A percentile compares a stretch with the other conserved stretches of the same genome.
These are phyloP conservation scores for Mylabris phalerata DNA, from an alignment of 1,140 invertebrate species.

Conservation along the genomic window DNA sequence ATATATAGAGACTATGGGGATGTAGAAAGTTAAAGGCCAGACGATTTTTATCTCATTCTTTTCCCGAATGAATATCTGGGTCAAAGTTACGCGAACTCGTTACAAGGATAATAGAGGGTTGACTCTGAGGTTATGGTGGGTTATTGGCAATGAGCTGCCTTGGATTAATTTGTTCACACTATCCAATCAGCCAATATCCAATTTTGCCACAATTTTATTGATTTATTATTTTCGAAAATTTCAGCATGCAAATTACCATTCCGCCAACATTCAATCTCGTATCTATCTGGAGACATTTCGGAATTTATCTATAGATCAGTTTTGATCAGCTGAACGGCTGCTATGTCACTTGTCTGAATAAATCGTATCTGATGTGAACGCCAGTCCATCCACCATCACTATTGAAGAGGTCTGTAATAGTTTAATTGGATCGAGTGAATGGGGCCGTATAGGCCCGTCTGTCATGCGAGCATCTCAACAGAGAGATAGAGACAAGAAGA, in stretches of 20 bases:
- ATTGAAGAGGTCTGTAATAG: slow-evolving; percentile 14
- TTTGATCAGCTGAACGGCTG: no score
- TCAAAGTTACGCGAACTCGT: slow-evolving; percentile 28
- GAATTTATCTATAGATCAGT: no score
- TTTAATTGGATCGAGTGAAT: slow-evolving; percentile 23
- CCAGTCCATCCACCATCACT: background rate
- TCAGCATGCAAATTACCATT: background rate
- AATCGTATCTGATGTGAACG: slow-evolving; percentile 6
- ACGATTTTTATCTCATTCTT: slow-evolving; percentile 29
- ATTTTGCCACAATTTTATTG: slow-evolving; percentile 16
- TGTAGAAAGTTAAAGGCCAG: slow-evolving; percentile 17
- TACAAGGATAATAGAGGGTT: slow-evolving; percentile 26
- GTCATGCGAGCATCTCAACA: slow-evolving; percentile 10
- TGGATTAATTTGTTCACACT: slow-evolving; percentile 16
- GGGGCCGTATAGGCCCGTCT: slow-evolving; percentile 18
- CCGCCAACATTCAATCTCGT: background rate
- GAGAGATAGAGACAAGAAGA: background rate
- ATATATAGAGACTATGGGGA: no score
- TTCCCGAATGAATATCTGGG: slow-evolving; percentile 27
- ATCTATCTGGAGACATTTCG: no score
- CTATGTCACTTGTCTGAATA: no score
- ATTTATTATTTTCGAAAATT: slow-evolving; percentile 10
- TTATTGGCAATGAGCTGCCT: slow-evolving; percentile 20
- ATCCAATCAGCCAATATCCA: slow-evolving; percentile 4
- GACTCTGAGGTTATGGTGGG: slow-evolving; percentile 17